Conservation (phyloP, 2,113 vertebrate genomes). For the Edolisoma coerulescens region DNA sequence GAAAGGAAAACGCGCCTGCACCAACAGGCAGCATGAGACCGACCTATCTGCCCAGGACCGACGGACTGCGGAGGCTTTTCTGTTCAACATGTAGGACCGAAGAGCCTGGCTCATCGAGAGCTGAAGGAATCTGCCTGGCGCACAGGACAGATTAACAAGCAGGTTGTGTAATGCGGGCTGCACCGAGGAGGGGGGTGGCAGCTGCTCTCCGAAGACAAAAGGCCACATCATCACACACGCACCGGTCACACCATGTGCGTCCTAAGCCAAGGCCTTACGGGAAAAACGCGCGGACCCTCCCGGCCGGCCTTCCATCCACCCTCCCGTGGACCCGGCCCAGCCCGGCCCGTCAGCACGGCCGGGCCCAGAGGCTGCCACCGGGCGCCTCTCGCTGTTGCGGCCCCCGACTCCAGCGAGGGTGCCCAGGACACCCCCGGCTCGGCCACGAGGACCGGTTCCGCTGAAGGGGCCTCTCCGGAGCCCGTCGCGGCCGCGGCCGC, state of each 20-base stretch:
- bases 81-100: rapidly evolving
- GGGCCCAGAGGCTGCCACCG: rapidly evolving
- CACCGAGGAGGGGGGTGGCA: background rate
- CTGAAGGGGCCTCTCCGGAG: rapidly evolving
- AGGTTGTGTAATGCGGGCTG: background rate
- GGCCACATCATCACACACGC: background rate
- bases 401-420: rapidly evolving
- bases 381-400: background rate
- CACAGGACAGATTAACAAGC: rapidly evolving
- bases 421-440: rapidly evolving
- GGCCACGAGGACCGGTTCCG: background rate
- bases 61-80: background rate
- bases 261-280: background rate
- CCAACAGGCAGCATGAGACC: no score
- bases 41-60: no score
- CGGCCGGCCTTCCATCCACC: no score
- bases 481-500: rapidly evolving
- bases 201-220: background rate
- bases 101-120: rapidly evolving
- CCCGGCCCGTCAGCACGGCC: no score
- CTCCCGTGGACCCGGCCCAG: background rate
- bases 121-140: background rate
- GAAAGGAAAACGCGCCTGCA: background rate
- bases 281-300: background rate
- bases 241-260: rapidly evolving